Evolutionary conservation across 2,888 invertebrate genomes (phyloP), one percentile per base, ranked within the genome.

Genomic region (Pilophorus perplexus): DNA sequence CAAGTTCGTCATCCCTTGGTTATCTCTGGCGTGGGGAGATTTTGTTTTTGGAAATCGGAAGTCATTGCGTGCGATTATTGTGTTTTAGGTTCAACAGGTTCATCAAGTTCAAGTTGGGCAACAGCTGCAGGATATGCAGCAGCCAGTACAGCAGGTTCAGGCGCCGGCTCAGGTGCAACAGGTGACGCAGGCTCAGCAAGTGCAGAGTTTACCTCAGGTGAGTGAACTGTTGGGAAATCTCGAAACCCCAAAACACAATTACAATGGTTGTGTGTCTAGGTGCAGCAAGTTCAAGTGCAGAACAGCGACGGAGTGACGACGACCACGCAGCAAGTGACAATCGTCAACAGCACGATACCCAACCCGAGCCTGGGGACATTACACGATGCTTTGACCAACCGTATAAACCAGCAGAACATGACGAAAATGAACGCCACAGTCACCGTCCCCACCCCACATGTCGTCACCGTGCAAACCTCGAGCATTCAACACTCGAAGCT

Each of bases 371-470:
- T 67, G 69, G 60, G 67, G 22, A 67, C 69, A 3, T 46, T 69
- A n/a, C 69, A 69, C 40, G 64, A 67, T 12, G 69, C 67, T 27
- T 50, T 69, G 37, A 69, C 69, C 10, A 66, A 62, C 33, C 52
- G 68, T 22, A 37, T 69, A 16, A 64, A 59, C 14, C 62, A 62
- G 8, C 52, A 67, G 12, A 68, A 42, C 54, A 20, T 65, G 23
- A 64, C 25, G 14, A 64, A 65, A 18, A 33, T 40, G 23, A 65
- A 52, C 10, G 25, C 64, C 3, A 42, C 64, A 5, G 42, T 44
- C 12, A 22, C 64, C 2, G 50, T 52, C 12, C 52, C 50, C 2
- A 14, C 52, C n/a, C 12, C 64, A 12, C 23, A 50, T 16, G 22
- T 40, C 8, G 38, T 52, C 1, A 50, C 64, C 2, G 50, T 44